These are phyloP conservation scores for Drosophila phalerata DNA, from an alignment of 2,888 invertebrate species.

Conservation along the genomic window DNA sequence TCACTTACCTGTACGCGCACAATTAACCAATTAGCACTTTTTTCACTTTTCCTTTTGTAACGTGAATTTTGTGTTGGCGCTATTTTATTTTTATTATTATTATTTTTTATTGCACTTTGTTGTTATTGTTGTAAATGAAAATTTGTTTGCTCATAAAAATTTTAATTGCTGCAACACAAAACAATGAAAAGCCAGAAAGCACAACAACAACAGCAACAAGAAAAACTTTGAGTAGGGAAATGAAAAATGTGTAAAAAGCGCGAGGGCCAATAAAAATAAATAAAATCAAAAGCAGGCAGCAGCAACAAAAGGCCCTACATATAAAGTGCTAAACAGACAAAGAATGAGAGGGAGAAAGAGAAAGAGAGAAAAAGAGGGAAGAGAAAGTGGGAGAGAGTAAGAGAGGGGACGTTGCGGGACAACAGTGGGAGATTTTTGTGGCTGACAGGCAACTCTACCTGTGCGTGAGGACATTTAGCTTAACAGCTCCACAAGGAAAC, in stretches of 20 bases:
- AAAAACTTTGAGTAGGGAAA: slow-evolving; percentile 50
- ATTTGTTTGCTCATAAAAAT: slow-evolving; percentile 81
- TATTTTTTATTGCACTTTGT: slow-evolving; percentile 58
- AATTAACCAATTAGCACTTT: slow-evolving; percentile 76
- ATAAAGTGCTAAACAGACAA: slow-evolving; percentile 37
- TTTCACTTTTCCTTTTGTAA: slow-evolving; percentile 42
- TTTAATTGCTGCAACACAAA: slow-evolving; percentile 75
- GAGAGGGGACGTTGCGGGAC: too few relatives aligned
- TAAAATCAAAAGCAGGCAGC: slow-evolving; percentile 49
- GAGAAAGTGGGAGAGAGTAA: background rate
- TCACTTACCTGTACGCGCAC: slow-evolving; percentile 45
- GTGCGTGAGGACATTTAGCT: slow-evolving; percentile 23
- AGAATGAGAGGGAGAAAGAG: background rate
- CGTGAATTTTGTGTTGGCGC: slow-evolving; percentile 22
- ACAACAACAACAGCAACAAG: slow-evolving; percentile 15
- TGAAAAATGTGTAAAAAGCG: slow-evolving; percentile 69
- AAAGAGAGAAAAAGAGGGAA: background rate
- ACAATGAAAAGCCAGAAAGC: slow-evolving; percentile 54
- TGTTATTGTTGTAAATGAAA: slow-evolving; percentile 73
- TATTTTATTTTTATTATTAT: slow-evolving; percentile 63
- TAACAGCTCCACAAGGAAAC: background rate
- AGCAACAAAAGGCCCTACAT: slow-evolving; percentile 23
- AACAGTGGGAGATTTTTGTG: slow-evolving; percentile 3
- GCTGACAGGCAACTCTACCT: slow-evolving; percentile 14
- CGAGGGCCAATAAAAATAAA: slow-evolving; percentile 71